Evolutionary conservation across 2,888 invertebrate genomes (phyloP), one percentile per base, ranked within the genome.

Genomic region (Cephus rjabovi): DNA sequence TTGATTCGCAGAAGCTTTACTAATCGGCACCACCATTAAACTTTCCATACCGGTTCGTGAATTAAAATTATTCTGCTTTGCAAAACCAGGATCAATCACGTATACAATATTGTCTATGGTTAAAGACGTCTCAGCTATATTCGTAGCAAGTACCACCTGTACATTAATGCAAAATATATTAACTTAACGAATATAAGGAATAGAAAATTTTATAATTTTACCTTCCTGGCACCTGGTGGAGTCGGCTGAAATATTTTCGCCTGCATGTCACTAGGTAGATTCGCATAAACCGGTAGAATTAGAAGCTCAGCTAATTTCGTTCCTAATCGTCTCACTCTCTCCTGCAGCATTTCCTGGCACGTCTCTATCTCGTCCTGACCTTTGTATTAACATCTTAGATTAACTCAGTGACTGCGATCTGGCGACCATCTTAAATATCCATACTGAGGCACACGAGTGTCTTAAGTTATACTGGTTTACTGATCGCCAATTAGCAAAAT

Each of bases 61-160:
- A 93, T 99, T 97, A 89, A 98, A 99, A 92, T 98, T 98, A 90
- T 99, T 99, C 92, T 99, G 99, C 91, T 99, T 99, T 74, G 98
- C 98, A 93, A 99, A 99, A 0, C 99, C 99, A n/a, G 99, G 98
- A 93, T 99, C 99, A 84, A 99, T 98, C 0, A 99, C 99, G 92
- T 98, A 99, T 81, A 98, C 96, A 82, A 99, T 99, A 87, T 99
- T 99, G 90, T 99, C 99, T 85, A 99, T 99, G 0, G 99, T 99
- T 56, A 99, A 93, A 2, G 99, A 99, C 0, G 99, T 99, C 93
- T 99, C 99, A 0, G 99, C 99, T 88, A 99, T 99, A 89, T 99
- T 99, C 31, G 99, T 99, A 0, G 99, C 99, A 74, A 99, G 92
- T 12, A 99, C 96, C 15, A 99, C 98, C 93, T 94, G 84, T 75